Conservation (phyloP, 2,113 vertebrate genomes). For the Archocentrus centrarchus region DNA sequence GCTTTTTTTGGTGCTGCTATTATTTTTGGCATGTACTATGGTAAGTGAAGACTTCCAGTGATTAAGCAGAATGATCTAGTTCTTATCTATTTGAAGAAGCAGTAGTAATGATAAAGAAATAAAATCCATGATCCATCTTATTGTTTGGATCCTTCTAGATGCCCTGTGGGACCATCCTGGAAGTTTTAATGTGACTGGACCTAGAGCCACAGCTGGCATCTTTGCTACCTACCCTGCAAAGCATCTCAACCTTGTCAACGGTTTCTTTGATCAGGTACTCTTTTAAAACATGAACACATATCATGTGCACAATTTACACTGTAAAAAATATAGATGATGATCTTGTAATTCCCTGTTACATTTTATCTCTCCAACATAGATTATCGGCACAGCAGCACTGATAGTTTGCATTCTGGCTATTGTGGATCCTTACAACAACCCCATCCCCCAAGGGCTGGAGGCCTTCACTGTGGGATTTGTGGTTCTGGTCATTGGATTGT, state of each 20-base stretch:
- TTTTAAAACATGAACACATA: neutral
- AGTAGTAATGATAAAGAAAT: neutral
- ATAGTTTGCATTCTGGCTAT: conserved; percentile 96
- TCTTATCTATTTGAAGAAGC: no score
- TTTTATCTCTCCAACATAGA: conserved; percentile 70
- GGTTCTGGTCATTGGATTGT: conserved; percentile 93
- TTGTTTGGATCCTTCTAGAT: conserved; percentile 74
- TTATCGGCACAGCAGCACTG: conserved; percentile 93
- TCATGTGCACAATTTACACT: neutral
- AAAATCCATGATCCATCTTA: neutral
- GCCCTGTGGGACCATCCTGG: conserved; percentile 86
- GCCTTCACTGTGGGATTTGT: conserved; percentile 97
- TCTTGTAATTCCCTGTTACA: neutral
- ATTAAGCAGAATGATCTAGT: neutral
- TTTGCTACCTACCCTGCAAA: conserved; percentile 93
- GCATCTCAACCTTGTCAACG: conserved; percentile 89
- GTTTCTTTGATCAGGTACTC: conserved; percentile 96
- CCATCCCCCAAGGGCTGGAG: conserved; percentile 90
- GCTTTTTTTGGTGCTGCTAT: conserved; percentile 91
- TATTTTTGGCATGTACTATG: conserved; percentile 92
- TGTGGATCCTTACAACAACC: conserved; percentile 94
- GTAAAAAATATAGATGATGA: neutral
- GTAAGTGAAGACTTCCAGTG: conserved; percentile 70
- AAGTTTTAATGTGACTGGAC: conserved; percentile 75
- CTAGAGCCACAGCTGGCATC: conserved; percentile 87